These are phyloP conservation scores for Brachionus sp. DNA, from an alignment of 1,140 invertebrate species.

Conservation along the genomic window DNA sequence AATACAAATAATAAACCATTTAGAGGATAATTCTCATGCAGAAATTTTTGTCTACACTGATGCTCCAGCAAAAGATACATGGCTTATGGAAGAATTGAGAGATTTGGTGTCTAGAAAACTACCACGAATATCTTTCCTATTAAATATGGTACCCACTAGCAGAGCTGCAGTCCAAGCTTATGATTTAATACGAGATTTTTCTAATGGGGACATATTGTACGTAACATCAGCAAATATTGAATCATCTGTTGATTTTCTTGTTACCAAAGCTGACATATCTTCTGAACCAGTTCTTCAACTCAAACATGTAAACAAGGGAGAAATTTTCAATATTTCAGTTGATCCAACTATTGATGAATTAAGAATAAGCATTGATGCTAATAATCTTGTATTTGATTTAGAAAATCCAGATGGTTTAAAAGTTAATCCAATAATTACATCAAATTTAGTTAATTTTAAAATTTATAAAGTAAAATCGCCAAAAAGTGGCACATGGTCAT, in stretches of 20 bases:
- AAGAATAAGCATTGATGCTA: neutral
- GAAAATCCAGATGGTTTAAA: too few relatives aligned
- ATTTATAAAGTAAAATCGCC: too few relatives aligned
- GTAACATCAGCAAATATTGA: neutral
- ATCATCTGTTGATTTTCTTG: neutral
- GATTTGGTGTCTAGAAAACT: neutral
- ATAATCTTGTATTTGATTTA: neutral
- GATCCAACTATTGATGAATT: neutral
- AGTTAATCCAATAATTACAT: too few relatives aligned
- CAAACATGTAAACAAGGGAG: neutral
- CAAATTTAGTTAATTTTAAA: too few relatives aligned
- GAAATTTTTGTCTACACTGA: neutral
- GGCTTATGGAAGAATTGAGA: neutral
- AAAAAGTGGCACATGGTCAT: too few relatives aligned
- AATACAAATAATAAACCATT: neutral
- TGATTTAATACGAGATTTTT: neutral
- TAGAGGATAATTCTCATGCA: neutral
- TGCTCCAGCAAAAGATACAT: neutral
- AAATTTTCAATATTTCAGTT: neutral
- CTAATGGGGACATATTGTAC: neutral
- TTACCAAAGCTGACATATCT: neutral
- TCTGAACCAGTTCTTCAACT: neutral
- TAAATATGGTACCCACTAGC: neutral
- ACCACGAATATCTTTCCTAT: neutral
- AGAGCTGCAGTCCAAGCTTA: neutral